These are phyloP conservation scores for Leucozona laternaria DNA, from an alignment of 2,888 invertebrate genomes.

Conservation along the genomic window DNA sequence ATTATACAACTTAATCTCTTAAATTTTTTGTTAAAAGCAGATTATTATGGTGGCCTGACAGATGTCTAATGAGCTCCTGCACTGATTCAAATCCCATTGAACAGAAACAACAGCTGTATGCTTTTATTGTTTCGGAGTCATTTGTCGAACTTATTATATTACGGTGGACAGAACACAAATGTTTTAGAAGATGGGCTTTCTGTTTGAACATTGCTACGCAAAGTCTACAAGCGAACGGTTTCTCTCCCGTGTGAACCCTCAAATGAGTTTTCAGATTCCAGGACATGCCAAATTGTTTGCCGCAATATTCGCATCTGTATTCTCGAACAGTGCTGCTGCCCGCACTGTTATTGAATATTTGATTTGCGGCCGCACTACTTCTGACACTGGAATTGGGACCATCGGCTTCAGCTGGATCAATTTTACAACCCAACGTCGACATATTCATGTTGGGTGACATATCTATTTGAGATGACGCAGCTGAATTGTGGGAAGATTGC, in stretches of 20 bases:
- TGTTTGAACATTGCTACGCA: slow-evolving; percentile 97
- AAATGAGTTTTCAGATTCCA: slow-evolving; percentile 96
- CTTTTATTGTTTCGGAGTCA: slow-evolving; percentile 90
- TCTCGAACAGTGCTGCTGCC: slow-evolving; percentile 88
- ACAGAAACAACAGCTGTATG: slow-evolving; percentile 95
- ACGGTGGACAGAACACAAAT: slow-evolving; percentile 94
- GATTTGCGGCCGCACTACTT: slow-evolving; percentile 64
- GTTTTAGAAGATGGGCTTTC: slow-evolving; percentile 94
- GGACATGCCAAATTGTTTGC: slow-evolving; percentile 96
- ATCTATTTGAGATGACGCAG: slow-evolving; percentile 79
- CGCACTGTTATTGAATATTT: slow-evolving; percentile 63
- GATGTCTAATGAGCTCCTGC: slow-evolving; percentile 93
- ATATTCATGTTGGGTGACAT: slow-evolving; percentile 71
- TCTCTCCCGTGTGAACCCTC: slow-evolving; percentile 94
- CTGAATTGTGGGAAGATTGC: slow-evolving; percentile 81
- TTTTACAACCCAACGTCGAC: slow-evolving; percentile 71
- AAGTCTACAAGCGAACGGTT: slow-evolving; percentile 94
- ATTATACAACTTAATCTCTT: slow-evolving; percentile 86
- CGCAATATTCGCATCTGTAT: slow-evolving; percentile 94
- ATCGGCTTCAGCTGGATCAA: slow-evolving; percentile 73
- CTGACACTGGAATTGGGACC: slow-evolving; percentile 67
- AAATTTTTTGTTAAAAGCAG: slow-evolving; percentile 93
- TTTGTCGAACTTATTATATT: slow-evolving; percentile 89
- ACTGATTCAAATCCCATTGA: slow-evolving; percentile 93
- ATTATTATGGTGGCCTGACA: slow-evolving; percentile 95